These are phyloP conservation scores for Xiphophorus hellerii DNA, from an alignment of 2,113 vertebrate genomes.

Conservation along the genomic window DNA sequence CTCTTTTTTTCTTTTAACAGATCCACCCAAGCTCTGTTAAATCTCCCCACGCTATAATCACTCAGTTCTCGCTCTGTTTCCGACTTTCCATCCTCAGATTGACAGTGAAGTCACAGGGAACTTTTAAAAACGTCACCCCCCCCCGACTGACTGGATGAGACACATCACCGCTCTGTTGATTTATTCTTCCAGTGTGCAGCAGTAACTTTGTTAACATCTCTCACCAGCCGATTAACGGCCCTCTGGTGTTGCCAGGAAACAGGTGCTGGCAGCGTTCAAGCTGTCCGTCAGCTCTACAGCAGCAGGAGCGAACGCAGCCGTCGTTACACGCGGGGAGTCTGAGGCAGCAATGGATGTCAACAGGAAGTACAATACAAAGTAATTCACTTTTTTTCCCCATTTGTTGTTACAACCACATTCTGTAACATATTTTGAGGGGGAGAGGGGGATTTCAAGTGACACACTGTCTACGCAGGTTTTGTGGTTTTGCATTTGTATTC, in stretches of 20 bases:
- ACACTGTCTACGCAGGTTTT: too few species aligned
- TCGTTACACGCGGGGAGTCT: constrained; percentile 3
- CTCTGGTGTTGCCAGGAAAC: constrained; percentile 71
- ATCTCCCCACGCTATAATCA: constrained; percentile 43
- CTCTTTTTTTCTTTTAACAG: constrained; percentile 7
- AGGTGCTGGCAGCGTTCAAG: constrained; percentile 73
- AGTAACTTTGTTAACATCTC: constrained; percentile 76
- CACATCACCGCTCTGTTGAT: constrained; percentile 61
- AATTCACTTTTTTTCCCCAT: too few species aligned
- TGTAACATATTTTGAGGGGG: too few species aligned
- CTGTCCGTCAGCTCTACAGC: constrained; percentile 62
- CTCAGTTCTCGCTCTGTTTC: constrained; percentile 37
- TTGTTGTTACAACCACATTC: too few species aligned
- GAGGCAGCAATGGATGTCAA: constrained; percentile 8
- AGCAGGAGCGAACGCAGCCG: constrained; percentile 23
- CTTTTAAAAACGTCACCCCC: constrained; percentile 67
- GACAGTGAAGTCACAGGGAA: constrained; percentile 50
- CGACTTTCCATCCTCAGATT: constrained; percentile 47
- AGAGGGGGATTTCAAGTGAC: too few species aligned
- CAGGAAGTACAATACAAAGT: too few species aligned
- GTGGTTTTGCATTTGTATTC: too few species aligned
- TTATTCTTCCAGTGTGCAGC: constrained; percentile 63
- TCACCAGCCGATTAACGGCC: constrained; percentile 78
- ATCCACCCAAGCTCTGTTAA: constrained; percentile 43
- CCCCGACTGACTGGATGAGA: constrained; percentile 60